These are phyloP conservation scores for Myotis yumanensis DNA, from an alignment of 2,113 vertebrate species.

Conservation along the genomic window DNA sequence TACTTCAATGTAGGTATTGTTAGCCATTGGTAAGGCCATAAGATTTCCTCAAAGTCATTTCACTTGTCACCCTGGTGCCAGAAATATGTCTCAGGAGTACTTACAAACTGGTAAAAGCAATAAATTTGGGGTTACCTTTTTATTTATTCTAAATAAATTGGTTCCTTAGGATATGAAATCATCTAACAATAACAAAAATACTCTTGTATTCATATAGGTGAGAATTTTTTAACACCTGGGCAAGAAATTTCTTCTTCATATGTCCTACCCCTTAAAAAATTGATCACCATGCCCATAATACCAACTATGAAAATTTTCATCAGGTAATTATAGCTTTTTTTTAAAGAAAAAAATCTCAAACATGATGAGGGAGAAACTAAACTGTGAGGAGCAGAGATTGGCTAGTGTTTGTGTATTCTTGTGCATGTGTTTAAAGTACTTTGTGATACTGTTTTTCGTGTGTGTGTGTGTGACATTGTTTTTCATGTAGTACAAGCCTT, in stretches of 20 bases:
- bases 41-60: background rate
- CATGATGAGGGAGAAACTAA: background rate
- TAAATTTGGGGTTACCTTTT: background rate
- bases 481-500: background rate
- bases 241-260: background rate
- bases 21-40: background rate
- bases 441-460: background rate
- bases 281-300: background rate
- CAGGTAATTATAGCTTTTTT: background rate
- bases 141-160: slow-evolving; percentile 21
- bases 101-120: background rate
- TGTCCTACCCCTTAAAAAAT: background rate
- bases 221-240: background rate
- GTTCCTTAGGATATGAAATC: background rate
- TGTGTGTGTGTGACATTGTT: background rate
- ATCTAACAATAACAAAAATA: background rate
- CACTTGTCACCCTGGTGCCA: background rate
- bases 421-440: background rate
- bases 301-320: background rate
- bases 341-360: background rate
- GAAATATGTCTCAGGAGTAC: background rate
- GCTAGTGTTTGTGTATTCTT: background rate
- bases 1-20: background rate
- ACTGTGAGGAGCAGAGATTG: background rate
- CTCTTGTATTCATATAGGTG: background rate